Base-by-base conservation (phyloP, 2,113 vertebrate genomes). In the Labeo rohita region DNA sequence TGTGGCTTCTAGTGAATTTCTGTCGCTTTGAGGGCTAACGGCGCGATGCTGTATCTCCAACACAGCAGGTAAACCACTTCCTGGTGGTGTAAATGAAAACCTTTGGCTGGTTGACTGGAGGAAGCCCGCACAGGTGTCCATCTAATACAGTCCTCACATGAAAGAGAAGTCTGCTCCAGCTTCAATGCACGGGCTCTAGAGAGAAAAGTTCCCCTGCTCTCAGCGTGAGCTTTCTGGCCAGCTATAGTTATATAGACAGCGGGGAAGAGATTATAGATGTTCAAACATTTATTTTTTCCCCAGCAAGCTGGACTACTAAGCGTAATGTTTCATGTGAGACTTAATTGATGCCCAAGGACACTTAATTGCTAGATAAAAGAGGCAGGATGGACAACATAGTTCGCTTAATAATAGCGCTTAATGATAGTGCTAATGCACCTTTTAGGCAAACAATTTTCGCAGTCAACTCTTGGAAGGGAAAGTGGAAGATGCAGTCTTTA, bases 61-160 rank as follows among this genome's bases (percentile, higher is more conserved):
- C 85, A 16, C 84, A 89, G 86, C 87, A 89, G 79, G 86, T 49
- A 74, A 88, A 87, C 85, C 54, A 84, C 8, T 86, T 84, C 47
- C 85, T 86, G 52, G 88, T 87, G 66, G 90, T 76, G 89, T 91
- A 92, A 91, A 92, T 91, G 68, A 90, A 92, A 92, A 90, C 91
- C 87, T 91, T 91, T 74, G 90, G 90, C 88, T 16, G 85, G 70
- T 84, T 77, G 91, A 90, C 88, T 86, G 84, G 88, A 88, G 85
- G 77, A 75, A 80, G 74, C 83, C 72, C 45, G 61, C 74, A 73
- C 83, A 90, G 85, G 92, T 89, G 81, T 84, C 89, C 87, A 89
- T 91, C 89, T 92, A 90, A 93, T 92, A 90, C 89, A 70, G 85
- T 84, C 85, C 83, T 91, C 85, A 92, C 89, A 91, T 92, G 87